Evolutionary conservation across 1,140 invertebrate species (phyloP).

Genomic region (Tetraneura akinire): DNA sequence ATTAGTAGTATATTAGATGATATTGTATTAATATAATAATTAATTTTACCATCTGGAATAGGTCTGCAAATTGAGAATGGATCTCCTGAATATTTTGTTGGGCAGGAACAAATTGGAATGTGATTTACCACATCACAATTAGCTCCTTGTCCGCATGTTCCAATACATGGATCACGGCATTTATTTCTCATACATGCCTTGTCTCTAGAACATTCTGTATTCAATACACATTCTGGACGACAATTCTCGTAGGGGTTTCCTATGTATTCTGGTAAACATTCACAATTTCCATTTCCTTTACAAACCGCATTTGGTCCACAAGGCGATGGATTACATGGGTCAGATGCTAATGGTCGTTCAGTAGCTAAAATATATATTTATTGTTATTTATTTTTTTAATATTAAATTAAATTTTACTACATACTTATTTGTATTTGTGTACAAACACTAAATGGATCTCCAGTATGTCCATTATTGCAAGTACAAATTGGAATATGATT

Average conservation of each 20-base stretch:
- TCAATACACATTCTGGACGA: constrained; percentile 70
- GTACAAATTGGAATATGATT: constrained; percentile 62
- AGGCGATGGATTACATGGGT: constrained; percentile 66
- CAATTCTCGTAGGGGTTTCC: constrained; percentile 70
- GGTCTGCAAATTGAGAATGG: constrained; percentile 68
- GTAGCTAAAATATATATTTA: constrained; percentile 53
- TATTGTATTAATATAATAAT: neutral
- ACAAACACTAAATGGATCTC: constrained; percentile 63
- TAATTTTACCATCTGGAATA: constrained; percentile 54
- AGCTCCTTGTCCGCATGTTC: constrained; percentile 72
- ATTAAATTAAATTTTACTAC: constrained; percentile 17
- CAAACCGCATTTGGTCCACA: constrained; percentile 73
- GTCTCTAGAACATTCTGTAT: constrained; percentile 69
- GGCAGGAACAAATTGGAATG: constrained; percentile 72
- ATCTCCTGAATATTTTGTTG: constrained; percentile 68
- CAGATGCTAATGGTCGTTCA: constrained; percentile 54
- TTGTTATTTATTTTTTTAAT: constrained; percentile 55
- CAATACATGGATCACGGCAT: constrained; percentile 74
- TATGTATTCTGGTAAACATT: constrained; percentile 70
- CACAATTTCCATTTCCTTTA: constrained; percentile 61
- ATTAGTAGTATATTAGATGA: neutral
- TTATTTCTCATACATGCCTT: constrained; percentile 70
- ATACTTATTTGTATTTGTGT: constrained; percentile 60
- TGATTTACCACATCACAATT: constrained; percentile 72
- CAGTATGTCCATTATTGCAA: constrained; percentile 60